These are phyloP conservation scores for Palythoa caribaeorum DNA, from an alignment of 92 coral and sea anemone genomes.

Conservation along the genomic window DNA sequence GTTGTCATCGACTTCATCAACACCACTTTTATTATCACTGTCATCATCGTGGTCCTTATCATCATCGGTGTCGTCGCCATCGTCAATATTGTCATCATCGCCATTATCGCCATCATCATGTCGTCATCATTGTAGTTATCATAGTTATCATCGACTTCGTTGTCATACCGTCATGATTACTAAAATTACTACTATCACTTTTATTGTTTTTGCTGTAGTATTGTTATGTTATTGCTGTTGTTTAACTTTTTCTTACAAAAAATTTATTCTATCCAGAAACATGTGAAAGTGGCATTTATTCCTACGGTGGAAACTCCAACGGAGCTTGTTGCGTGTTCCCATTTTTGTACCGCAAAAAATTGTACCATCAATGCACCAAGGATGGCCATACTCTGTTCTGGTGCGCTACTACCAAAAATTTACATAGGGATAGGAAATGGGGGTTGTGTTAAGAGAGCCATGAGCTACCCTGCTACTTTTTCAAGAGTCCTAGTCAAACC, in stretches of 20 bases:
- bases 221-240: neutral
- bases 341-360: constrained; percentile 64
- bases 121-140: too few relatives aligned
- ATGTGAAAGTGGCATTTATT: constrained; percentile 83
- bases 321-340: constrained; percentile 91
- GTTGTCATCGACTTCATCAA: too few relatives aligned
- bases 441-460: constrained; percentile 71
- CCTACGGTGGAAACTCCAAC: constrained; percentile 79
- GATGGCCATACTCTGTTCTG: constrained; percentile 64
- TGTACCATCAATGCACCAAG: constrained; percentile 69
- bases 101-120: too few relatives aligned
- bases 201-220: neutral
- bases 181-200: neutral
- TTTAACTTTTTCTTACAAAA: neutral
- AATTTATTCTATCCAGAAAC: constrained; percentile 51
- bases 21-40: too few relatives aligned
- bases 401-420: constrained; percentile 81
- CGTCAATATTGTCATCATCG: too few relatives aligned
- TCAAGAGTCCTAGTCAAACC: too few relatives aligned
- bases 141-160: too few relatives aligned
- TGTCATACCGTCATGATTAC: neutral
- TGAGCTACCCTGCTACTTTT: too few relatives aligned
- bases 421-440: constrained; percentile 75
- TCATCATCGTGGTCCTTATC: too few relatives aligned
- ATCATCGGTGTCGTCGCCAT: too few relatives aligned